Base-by-base conservation (phyloP, 2,888 invertebrate genomes). In the Steinernema carpocapsae region DNA sequence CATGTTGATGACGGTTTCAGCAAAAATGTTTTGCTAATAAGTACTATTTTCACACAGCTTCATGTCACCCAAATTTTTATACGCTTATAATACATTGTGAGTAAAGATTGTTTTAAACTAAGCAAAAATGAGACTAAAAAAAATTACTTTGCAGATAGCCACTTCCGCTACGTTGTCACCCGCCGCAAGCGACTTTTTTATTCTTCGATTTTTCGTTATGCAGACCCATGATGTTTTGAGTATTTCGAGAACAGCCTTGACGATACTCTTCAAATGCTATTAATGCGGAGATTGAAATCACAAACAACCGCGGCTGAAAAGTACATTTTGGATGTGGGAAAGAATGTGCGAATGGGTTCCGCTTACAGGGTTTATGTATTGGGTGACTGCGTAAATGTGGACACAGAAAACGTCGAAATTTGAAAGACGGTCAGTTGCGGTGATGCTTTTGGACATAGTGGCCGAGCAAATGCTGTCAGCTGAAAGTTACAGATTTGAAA, bases 361-460 rank as follows among this genome's bases (percentile, higher is more conserved):
- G 19, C 51, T 51, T 19, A 56, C 56, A 17, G 56, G 56, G 26
- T 56, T 56, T 26, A 26, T 26, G 26, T 26, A 56, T 19, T 56
- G 56, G 2, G 56, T 56, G 26, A 56, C 26, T 10, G 56, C 56
- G 26, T 26, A 56, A 17, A 56, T 4, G 26, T 56, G 56, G 7
- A 56, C 56, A 17, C 56, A 56, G 56, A 56, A 56, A 24, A 56
- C n/a, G 56, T 56, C 56, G 26, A 56, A 56, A 19, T 56, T 56
- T 3, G 56, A 56, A 26, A 56, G 56, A 19, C 56, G 24, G 6
- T 56, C 56, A 17, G 26, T 19, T 6, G 24, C 26, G 22, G 24
- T 56, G 6, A 19, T 17, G n/a, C 6, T 56, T 6, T 6, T 14
- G 24, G 56, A 56, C 56, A 56, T 56, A 6, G 24, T 26, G 6